phyloP scores from a whole-genome alignment of 2,797 vertebrate genomes.

The Gambusia yucatana region DNA sequence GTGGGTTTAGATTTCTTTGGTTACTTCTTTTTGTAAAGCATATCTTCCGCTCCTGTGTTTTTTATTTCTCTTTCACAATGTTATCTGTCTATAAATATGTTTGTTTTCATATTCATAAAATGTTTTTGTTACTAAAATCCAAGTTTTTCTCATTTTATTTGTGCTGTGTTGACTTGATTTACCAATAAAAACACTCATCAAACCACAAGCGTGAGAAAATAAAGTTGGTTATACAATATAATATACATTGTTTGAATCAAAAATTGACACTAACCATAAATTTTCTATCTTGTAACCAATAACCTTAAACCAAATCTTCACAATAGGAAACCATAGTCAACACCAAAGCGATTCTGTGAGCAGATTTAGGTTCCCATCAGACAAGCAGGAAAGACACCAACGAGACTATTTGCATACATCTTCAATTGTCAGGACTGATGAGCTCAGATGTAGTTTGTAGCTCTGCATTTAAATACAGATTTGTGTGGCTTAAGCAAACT shows the following conservation, averaged over 20 bases:
- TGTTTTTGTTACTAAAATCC: slow-evolving; percentile 61
- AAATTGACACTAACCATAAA: neutral
- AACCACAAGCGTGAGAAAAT: neutral
- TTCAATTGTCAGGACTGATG: neutral
- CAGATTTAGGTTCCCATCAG: neutral
- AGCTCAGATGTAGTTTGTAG: neutral
- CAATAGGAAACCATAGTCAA: neutral
- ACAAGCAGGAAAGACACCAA: neutral
- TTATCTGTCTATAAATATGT: slow-evolving; percentile 69
- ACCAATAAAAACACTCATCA: slow-evolving; percentile 5
- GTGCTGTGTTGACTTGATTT: slow-evolving; percentile 13
- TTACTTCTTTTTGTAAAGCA: slow-evolving; percentile 33
- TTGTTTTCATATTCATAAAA: slow-evolving; percentile 64
- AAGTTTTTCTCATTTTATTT: slow-evolving; percentile 25
- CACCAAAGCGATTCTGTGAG: neutral
- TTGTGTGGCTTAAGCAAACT: neutral
- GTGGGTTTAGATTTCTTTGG: slow-evolving; percentile 43
- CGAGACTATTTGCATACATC: neutral
- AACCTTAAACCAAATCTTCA: neutral
- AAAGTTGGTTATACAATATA: neutral
- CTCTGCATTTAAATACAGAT: neutral
- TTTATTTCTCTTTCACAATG: slow-evolving; percentile 43
- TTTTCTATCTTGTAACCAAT: neutral
- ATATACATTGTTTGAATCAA: neutral
- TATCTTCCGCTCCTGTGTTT: slow-evolving; percentile 31